These are phyloP conservation scores for Chinchilla lanigera DNA, from an alignment of 2,113 vertebrate species.

Conservation along the genomic window DNA sequence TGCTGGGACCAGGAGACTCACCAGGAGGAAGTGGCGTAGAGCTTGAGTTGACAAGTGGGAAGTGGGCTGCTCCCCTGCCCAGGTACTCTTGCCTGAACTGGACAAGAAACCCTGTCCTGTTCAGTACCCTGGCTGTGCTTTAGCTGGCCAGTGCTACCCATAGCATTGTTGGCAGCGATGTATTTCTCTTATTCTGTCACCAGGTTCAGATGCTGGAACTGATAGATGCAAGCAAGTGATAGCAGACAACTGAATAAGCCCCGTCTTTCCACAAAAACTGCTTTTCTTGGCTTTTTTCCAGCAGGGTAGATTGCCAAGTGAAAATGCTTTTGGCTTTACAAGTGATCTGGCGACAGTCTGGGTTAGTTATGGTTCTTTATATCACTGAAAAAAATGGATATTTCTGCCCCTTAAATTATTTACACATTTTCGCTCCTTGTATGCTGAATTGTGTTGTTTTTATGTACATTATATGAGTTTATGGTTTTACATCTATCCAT, in stretches of 20 bases:
- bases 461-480: background rate
- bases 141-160: background rate
- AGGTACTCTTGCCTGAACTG: no score
- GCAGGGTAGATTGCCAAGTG: constrained; percentile 51
- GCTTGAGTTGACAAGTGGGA: background rate
- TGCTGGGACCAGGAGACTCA: background rate
- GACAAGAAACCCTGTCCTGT: no score
- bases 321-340: constrained; percentile 69
- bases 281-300: constrained; percentile 73
- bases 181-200: constrained; percentile 18
- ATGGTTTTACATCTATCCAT: background rate
- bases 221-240: constrained; percentile 60
- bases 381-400: constrained; percentile 10
- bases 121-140: background rate
- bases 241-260: constrained; percentile 60
- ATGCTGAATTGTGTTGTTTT: background rate
- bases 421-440: constrained; percentile 3
- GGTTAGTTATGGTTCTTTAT: constrained; percentile 54
- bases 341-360: constrained; percentile 40
- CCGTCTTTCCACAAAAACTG: constrained; percentile 66
- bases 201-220: constrained; percentile 61
- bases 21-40: background rate
- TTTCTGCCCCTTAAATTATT: constrained; percentile 54
- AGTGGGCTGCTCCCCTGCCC: no score
- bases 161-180: background rate